Percentiles rank a stretch among this genome's conserved stretches.
Evolutionary conservation across 2,797 vertebrate genomes (phyloP).

Genomic region (Coreius guichenoti): DNA sequence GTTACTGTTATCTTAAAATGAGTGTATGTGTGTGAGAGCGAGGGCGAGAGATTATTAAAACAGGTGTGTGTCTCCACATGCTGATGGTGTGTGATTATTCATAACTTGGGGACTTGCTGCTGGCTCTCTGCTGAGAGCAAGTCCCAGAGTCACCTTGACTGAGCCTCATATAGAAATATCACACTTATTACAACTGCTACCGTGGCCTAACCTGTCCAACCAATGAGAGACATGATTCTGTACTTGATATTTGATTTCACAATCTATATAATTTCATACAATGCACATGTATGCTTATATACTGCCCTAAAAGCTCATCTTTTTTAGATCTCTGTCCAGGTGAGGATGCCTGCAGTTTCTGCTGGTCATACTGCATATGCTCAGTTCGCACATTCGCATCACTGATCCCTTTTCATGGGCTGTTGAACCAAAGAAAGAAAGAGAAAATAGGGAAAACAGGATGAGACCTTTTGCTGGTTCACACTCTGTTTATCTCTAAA

Average conservation of each 20-base stretch:
- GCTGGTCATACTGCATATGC: slow-evolving; percentile 73
- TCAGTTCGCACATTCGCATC: slow-evolving; percentile 73
- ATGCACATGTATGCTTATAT: slow-evolving; percentile 49
- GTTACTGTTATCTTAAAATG: slow-evolving; percentile 63
- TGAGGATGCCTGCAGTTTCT: slow-evolving; percentile 65
- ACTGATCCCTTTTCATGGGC: slow-evolving; percentile 79
- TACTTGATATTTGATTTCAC: not conserved
- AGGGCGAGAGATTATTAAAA: slow-evolving; percentile 54
- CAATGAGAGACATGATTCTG: slow-evolving; percentile 69
- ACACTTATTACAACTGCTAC: slow-evolving; percentile 76
- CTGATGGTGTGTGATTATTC: slow-evolving; percentile 66
- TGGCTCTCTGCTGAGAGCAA: slow-evolving; percentile 55
- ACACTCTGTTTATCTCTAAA: slow-evolving; percentile 51
- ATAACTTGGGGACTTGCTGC: slow-evolving; percentile 59
- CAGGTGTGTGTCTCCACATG: slow-evolving; percentile 53
- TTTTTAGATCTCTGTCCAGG: slow-evolving; percentile 62
- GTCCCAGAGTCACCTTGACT: slow-evolving; percentile 82
- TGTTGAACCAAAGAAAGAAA: slow-evolving; percentile 71
- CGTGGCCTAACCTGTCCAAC: slow-evolving; percentile 19
- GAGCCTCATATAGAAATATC: slow-evolving; percentile 80
- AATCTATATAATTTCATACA: not conserved
- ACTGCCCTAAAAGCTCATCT: slow-evolving; percentile 80
- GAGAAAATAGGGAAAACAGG: slow-evolving; percentile 3
- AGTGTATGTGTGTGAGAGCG: slow-evolving; percentile 40
- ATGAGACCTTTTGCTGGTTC: slow-evolving; percentile 7